These are phyloP conservation scores for Chydorus sphaericus DNA, from an alignment of 2,888 invertebrate genomes.

Conservation along the genomic window DNA sequence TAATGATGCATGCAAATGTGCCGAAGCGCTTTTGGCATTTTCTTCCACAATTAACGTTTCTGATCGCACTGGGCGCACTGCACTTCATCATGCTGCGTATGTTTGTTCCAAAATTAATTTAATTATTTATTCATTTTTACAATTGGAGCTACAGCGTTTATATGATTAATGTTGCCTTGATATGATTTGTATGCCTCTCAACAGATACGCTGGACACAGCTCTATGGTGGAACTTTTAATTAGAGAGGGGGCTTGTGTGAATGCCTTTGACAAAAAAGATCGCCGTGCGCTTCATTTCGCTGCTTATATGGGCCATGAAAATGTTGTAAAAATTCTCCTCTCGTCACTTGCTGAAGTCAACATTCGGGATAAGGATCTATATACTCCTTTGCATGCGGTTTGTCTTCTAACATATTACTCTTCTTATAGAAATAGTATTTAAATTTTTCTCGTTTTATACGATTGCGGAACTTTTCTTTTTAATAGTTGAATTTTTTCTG, in stretches of 20 bases:
- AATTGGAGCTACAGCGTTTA: too few relatives aligned
- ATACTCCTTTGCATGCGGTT: conserved; percentile 43
- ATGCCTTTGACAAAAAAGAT: conserved; percentile 46
- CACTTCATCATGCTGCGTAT: conserved; percentile 44
- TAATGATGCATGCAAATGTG: conserved; percentile 43
- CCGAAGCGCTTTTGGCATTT: conserved; percentile 34
- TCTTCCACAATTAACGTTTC: conserved; percentile 35
- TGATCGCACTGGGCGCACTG: conserved; percentile 42
- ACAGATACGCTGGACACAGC: conserved; percentile 42
- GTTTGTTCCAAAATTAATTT: too few relatives aligned
- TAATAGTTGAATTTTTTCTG: too few relatives aligned
- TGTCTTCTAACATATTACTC: background rate
- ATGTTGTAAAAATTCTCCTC: conserved; percentile 32
- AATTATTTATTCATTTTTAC: background rate
- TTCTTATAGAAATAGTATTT: too few relatives aligned
- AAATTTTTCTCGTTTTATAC: too few relatives aligned
- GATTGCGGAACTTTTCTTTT: too few relatives aligned
- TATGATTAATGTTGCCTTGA: background rate
- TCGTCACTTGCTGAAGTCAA: conserved; percentile 34
- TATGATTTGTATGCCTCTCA: background rate
- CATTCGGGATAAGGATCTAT: conserved; percentile 36
- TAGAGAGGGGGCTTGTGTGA: conserved; percentile 39
- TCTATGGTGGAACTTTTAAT: conserved; percentile 41
- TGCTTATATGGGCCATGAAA: conserved; percentile 40
- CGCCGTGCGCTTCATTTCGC: conserved; percentile 46